Percentiles rank a stretch among this genome's conserved stretches.
These are phyloP conservation scores for Microctenopoma stevenorrisi DNA, from an alignment of 2,797 vertebrate genomes.

Conservation along the genomic window DNA sequence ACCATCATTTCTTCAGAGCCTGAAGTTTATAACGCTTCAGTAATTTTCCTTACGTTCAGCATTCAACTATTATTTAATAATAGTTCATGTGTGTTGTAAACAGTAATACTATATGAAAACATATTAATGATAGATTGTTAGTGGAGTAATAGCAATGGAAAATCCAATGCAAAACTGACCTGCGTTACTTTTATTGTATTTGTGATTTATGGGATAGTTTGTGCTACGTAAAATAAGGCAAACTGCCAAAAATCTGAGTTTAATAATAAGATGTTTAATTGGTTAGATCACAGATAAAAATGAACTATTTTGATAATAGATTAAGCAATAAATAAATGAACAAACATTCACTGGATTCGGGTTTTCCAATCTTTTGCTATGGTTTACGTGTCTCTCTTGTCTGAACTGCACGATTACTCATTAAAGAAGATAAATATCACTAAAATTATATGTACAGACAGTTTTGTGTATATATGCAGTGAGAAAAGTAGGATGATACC, in stretches of 20 bases:
- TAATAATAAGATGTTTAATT: background rate
- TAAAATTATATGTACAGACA: background rate
- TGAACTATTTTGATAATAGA: background rate
- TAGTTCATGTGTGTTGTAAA: background rate
- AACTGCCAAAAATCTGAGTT: background rate
- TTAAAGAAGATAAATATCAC: too few species aligned
- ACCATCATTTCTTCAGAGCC: conserved; percentile 46
- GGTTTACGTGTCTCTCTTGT: background rate
- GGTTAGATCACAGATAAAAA: background rate
- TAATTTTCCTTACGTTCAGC: conserved; percentile 26
- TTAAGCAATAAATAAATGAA: background rate
- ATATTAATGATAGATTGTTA: background rate
- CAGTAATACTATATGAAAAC: background rate
- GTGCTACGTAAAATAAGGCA: background rate
- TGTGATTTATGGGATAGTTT: background rate
- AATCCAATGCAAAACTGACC: background rate
- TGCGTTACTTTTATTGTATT: background rate
- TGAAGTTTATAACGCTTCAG: conserved; percentile 48
- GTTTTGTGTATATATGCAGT: background rate
- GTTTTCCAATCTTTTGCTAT: background rate
- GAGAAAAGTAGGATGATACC: background rate
- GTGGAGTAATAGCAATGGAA: background rate
- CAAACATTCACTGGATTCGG: background rate
- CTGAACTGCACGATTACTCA: background rate
- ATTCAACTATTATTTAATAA: background rate